Conservation (phyloP, 2,888 invertebrate species). For the Gymnoscelis rufifasciata region DNA sequence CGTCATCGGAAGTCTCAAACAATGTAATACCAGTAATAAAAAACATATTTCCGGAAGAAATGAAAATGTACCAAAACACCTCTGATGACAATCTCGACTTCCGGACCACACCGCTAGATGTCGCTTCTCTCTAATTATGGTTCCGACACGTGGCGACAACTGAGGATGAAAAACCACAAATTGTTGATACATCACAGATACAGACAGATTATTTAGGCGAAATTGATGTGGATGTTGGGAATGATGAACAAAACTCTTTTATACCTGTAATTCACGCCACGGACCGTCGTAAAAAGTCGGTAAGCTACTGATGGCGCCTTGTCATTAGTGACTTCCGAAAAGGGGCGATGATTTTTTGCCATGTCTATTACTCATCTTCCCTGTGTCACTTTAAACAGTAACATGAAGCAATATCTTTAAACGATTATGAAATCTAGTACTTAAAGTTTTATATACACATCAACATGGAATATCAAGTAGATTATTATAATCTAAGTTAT, state of each 20-base stretch:
- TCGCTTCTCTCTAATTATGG: conserved; percentile 50
- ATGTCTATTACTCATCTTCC: conserved; percentile 42
- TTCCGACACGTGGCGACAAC: conserved; percentile 53
- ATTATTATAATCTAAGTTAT: no score
- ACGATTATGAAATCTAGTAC: no score
- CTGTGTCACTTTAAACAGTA: conserved; percentile 5
- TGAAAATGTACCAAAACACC: conserved; percentile 52
- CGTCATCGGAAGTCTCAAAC: conserved; percentile 11
- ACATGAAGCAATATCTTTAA: not conserved
- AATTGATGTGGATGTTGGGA: conserved; percentile 23
- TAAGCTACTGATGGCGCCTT: conserved; percentile 71
- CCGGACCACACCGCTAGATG: conserved; percentile 66
- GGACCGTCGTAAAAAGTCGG: conserved; percentile 44
- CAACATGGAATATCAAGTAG: no score
- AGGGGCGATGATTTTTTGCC: conserved; percentile 51
- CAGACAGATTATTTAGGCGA: conserved; percentile 32
- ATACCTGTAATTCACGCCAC: conserved; percentile 51
- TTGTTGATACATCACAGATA: conserved; percentile 20
- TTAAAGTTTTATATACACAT: no score
- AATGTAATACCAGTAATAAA: conserved; percentile 45
- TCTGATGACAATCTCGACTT: conserved; percentile 61
- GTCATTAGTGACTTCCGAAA: conserved; percentile 75
- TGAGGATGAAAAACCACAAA: conserved; percentile 48
- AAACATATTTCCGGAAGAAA: conserved; percentile 48
- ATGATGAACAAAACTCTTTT: conserved; percentile 31